Evolutionary conservation across 2,113 vertebrate genomes (phyloP), one percentile per base, ranked within the genome.

Genomic region (Trichomycterus rosablanca): DNA sequence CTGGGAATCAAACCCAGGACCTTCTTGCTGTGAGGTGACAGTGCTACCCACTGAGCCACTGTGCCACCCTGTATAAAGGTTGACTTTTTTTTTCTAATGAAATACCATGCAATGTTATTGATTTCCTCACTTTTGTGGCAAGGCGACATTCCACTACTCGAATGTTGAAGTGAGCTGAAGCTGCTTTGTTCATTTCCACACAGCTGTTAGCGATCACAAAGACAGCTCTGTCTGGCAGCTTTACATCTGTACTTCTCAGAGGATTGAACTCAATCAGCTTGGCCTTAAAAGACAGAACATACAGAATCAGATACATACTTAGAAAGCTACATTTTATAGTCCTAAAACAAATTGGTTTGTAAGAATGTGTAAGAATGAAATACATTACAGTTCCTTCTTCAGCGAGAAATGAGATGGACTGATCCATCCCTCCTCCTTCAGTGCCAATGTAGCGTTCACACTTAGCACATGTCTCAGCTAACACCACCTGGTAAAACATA

Each of bases 381-480:
- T 61, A n/a, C 1, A 46, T 6, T 90, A 99, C 96, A 39, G 86
- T 94, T 88, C 93, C 94, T 80, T 84, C 84, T 75, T 98, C 94
- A 72, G 93, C 96, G 73, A 99, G 85, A 73, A 97, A 95, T 46
- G 93, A 97, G 75, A 98, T 99, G 1, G 95, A 95, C 76, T 99
- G 95, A 81, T 99, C 95, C 96, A 99, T 99, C 63, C 96, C 96
- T 32, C 95, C 95, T 60, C 96, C 94, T 84, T 98, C 92, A n/a
- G 94, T 97, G 68, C 96, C 95, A 67, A 98, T 88, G 22, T 96
- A 97, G 52, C 67, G 85, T 62, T 99, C 96, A 0, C 91, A 91
- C 74, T 88, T 93, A 52, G 93, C 84, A 60, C 94, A 98, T 46
- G 93, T 89, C 81, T 99, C 94, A 10, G 95, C 94, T 12, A 97